These are phyloP conservation scores for Cuculus canorus DNA, from an alignment of 2,797 vertebrate species.

Conservation along the genomic window DNA sequence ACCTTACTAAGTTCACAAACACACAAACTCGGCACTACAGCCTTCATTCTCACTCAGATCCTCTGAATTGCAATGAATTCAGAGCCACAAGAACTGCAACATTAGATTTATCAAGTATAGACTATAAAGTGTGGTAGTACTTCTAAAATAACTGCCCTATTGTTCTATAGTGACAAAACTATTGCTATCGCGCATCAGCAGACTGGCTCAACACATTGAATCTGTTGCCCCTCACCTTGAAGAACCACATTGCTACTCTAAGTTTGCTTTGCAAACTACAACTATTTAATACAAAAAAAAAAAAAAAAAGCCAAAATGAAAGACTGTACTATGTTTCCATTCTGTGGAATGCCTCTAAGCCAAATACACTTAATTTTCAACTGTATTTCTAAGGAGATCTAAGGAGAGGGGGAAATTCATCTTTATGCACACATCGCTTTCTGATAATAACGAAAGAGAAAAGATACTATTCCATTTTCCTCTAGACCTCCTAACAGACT, in stretches of 20 bases:
- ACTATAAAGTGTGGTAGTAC: background rate
- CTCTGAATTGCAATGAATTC: background rate
- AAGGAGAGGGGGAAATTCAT: background rate
- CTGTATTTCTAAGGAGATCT: background rate
- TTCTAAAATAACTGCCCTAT: background rate
- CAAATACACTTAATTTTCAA: background rate
- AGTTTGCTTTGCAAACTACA: background rate
- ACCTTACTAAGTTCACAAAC: background rate
- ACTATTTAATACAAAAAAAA: background rate
- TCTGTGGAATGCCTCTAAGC: background rate
- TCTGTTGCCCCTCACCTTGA: background rate
- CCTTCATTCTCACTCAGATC: background rate
- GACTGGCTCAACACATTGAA: background rate
- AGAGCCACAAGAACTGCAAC: background rate
- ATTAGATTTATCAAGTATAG: background rate
- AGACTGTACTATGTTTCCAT: accelerated
- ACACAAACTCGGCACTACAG: background rate
- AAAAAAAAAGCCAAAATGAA: background rate
- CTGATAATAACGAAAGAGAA: background rate
- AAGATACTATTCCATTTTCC: background rate
- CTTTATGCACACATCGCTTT: accelerated
- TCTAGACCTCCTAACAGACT: background rate
- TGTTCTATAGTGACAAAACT: background rate
- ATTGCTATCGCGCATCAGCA: background rate
- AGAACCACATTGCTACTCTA: accelerated